Evolutionary conservation across 2,113 vertebrate species (phyloP).

Genomic region (Heliornis fulica): DNA sequence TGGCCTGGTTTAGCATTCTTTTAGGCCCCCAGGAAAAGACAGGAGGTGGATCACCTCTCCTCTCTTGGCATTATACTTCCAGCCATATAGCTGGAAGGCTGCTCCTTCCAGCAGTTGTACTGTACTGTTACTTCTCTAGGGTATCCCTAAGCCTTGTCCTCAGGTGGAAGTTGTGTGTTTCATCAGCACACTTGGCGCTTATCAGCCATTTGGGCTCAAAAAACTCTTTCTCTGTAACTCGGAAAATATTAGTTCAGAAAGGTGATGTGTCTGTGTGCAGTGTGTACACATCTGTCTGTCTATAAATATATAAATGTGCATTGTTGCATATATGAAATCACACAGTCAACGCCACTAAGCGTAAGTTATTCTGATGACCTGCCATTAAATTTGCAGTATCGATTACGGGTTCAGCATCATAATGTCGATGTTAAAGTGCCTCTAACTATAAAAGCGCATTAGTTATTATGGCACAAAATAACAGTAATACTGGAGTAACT

Average conservation of each 20-base stretch:
- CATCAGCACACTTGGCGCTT: background rate
- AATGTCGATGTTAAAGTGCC: background rate
- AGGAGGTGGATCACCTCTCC: background rate
- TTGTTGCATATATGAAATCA: background rate
- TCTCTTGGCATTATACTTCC: background rate
- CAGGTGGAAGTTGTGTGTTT: background rate
- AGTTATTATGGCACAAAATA: background rate
- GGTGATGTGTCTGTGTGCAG: background rate
- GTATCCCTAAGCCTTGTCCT: background rate
- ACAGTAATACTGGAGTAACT: background rate
- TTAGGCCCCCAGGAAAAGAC: background rate
- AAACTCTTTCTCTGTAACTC: background rate
- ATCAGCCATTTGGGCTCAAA: background rate
- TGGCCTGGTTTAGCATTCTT: background rate
- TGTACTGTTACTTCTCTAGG: background rate
- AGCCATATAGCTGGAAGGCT: background rate
- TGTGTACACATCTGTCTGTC: background rate
- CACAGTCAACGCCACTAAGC: background rate
- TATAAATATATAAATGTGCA: background rate
- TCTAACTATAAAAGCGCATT: background rate
- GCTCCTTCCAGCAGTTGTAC: background rate
- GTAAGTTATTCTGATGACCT: background rate
- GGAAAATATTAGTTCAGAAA: background rate
- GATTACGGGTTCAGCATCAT: background rate
- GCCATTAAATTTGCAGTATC: background rate